Evolutionary conservation across 92 coral and sea anemone genomes (phyloP).

Genomic region (Hydrozoanthus gracilis): DNA sequence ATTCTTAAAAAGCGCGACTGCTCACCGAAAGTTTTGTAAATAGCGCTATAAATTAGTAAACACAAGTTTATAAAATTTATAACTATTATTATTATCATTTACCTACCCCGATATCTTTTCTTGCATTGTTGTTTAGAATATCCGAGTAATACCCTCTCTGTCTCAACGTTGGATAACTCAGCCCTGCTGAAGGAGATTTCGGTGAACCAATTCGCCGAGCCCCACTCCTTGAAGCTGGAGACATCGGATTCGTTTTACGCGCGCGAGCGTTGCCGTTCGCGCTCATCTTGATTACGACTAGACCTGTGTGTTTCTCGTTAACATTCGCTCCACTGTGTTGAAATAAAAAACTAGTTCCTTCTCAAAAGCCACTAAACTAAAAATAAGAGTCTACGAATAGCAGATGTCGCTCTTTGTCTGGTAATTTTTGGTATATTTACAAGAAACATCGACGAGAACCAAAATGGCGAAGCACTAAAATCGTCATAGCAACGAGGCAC

Average conservation of each 20-base stretch:
- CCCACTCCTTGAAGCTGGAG: conserved; percentile 53
- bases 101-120: conserved; percentile 82
- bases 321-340: conserved; percentile 1
- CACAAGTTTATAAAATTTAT: no score
- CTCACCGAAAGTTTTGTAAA: neutral
- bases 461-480: conserved; percentile 21
- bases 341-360: neutral
- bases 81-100: neutral
- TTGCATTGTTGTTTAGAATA: conserved; percentile 87
- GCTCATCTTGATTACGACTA: conserved; percentile 42
- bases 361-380: neutral
- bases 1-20: neutral
- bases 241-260: conserved; percentile 58
- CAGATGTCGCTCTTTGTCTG: neutral
- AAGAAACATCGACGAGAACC: conserved; percentile 14
- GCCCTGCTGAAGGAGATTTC: conserved; percentile 77
- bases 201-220: conserved; percentile 59
- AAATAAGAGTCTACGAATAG: neutral
- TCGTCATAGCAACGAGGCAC: conserved; percentile 43
- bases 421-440: conserved; percentile 26
- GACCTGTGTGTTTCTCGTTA: neutral
- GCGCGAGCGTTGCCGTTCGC: conserved; percentile 67
- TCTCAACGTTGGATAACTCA: conserved; percentile 77
- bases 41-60: no score
- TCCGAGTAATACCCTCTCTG: conserved; percentile 98